Evolutionary conservation across 92 coral and sea anemone species (phyloP).

Genomic region (Porites divaricata): DNA sequence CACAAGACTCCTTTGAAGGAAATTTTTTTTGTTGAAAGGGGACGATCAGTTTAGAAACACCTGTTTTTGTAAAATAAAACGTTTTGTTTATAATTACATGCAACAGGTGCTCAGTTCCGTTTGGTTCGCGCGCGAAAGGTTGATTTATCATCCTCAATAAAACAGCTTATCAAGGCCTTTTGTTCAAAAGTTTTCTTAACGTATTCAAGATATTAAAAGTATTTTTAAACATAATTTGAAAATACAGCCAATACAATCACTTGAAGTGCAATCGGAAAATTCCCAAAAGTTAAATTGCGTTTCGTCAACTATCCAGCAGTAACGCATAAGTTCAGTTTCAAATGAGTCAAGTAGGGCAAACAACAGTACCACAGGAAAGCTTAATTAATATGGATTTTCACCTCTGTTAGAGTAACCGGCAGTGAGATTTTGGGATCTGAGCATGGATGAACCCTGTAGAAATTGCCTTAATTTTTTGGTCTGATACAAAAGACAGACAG

Average conservation of each 20-base stretch:
- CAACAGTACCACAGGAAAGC: neutral
- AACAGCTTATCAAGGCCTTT: neutral
- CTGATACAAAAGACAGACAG: neutral
- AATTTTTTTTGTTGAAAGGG: neutral
- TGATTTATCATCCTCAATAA: constrained; percentile 14
- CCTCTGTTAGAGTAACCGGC: neutral
- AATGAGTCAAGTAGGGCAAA: neutral
- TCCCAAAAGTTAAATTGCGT: too few relatives aligned
- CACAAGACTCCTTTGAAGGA: neutral
- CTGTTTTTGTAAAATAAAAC: constrained; percentile 7
- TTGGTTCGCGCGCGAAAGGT: neutral
- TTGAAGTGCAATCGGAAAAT: neutral
- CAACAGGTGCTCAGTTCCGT: constrained; percentile 24
- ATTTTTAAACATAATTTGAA: neutral
- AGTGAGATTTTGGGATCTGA: neutral
- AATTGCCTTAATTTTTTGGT: neutral
- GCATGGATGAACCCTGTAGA: neutral
- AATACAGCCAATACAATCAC: neutral
- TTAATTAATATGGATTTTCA: neutral
- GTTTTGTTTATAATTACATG: neutral
- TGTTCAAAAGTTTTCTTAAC: neutral
- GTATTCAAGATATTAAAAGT: neutral
- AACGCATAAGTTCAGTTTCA: too few relatives aligned
- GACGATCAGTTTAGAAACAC: neutral
- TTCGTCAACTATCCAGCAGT: too few relatives aligned